A percentile compares a stretch with the other conserved stretches of the same genome.
These are phyloP conservation scores for Porites divaricata DNA, from an alignment of 92 coral and sea anemone species.

Conservation along the genomic window DNA sequence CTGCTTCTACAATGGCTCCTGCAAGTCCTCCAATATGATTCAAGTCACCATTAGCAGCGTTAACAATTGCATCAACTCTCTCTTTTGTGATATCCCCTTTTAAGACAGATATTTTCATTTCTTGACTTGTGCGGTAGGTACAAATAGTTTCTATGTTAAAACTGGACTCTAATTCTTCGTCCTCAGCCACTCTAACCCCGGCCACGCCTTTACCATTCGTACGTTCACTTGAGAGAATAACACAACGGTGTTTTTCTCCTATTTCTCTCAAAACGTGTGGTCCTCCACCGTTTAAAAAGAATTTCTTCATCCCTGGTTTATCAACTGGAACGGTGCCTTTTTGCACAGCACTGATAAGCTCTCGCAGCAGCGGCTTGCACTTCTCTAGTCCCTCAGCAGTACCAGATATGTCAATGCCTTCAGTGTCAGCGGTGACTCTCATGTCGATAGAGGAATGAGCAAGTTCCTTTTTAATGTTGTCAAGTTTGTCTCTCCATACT, in stretches of 20 bases:
- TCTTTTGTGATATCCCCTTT: conserved; percentile 85
- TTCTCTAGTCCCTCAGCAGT: conserved; percentile 68
- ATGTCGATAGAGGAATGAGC: conserved; percentile 51
- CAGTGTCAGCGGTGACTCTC: conserved; percentile 30
- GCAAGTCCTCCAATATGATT: conserved; percentile 83
- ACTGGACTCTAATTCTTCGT: not conserved
- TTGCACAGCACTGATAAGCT: conserved; percentile 20
- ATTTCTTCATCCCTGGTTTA: conserved; percentile 82
- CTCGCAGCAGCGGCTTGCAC: conserved; percentile 15
- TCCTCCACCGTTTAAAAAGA: conserved; percentile 47
- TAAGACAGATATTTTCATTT: conserved; percentile 54
- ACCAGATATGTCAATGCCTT: conserved; percentile 59
- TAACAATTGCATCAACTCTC: conserved; percentile 76
- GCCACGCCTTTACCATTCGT: not conserved
- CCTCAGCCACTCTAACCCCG: not conserved
- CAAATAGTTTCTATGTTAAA: conserved; percentile 12
- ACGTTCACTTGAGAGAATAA: conserved; percentile 31
- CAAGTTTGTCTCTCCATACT: conserved; percentile 47
- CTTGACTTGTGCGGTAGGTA: conserved; percentile 49
- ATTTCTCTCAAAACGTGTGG: conserved; percentile 17
- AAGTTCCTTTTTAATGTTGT: conserved; percentile 35
- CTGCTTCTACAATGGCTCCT: conserved; percentile 69
- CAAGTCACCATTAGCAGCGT: conserved; percentile 70
- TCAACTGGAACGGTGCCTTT: conserved; percentile 40
- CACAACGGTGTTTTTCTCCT: conserved; percentile 39